Base-by-base conservation (phyloP, 2,888 invertebrate species). In the Callyntrura guangdongensis region DNA sequence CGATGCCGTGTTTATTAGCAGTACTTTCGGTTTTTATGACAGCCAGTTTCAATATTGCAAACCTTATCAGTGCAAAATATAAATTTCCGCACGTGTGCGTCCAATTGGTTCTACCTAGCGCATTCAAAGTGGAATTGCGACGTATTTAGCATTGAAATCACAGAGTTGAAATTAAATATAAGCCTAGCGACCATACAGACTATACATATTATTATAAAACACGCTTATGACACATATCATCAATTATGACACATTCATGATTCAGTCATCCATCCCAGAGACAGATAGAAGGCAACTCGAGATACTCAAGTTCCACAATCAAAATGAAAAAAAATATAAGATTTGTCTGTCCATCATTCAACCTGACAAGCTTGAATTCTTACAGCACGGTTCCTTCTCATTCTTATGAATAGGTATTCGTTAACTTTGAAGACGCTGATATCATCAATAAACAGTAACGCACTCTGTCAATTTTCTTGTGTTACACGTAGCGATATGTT, bases 271-370 rank as follows among this genome's bases (percentile, higher is more conserved):
- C 11, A 61, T 61, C 17, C 5, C 22, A 0, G 72, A 36, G 72
- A 72, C 36, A 67, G 11, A 67, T 8, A 67, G 67, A 17, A 27
- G 6, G 9, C 17, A 59, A 25, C 22, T 3, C 0, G 25, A 25
- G 6, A 25, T 64, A 64, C 1, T 25, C n/a, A n/a, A n/a, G 6
- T 36, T 4, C 17, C 20, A 61, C 12, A 17, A 17, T 20, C 8
- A 14, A 36, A 69, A 36, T n/a, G 69, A 27, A 69, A 69, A 69
- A n/a, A n/a, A n/a, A n/a, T n/a, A 69, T 69, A 45, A 64, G 82
- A 47, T 36, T 36, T 36, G 69, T 69, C 69, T n/a, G 61, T 83
- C 25, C 67, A 67, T 67, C 83, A 69, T 84, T 27, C 64, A 64
- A n/a, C 83, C n/a, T 22, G 27, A 22, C 22, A 67, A 45, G 17